Evolutionary conservation across 1,140 invertebrate species (phyloP), one percentile per base, ranked within the genome.

Genomic region (Yoshiicerus persimilis): DNA sequence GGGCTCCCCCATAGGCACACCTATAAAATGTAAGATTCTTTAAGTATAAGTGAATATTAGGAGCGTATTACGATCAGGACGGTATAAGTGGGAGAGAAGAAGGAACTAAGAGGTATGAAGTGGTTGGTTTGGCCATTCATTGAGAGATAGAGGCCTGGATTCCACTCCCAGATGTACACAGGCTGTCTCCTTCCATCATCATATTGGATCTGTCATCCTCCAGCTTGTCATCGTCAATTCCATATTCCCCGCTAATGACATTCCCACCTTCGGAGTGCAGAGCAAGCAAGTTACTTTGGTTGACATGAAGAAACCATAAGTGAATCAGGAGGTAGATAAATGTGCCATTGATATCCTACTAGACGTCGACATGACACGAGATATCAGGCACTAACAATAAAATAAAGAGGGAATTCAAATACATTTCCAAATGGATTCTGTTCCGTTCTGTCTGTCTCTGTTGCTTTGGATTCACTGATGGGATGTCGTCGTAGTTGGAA

Each of bases 181-280:
- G 16, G 36, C 27, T 70, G 64, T 56, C 84, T 32, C 16, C 36
- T 77, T 56, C 83, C 39, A 85, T 88, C 87, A 86, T 88, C 70
- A 86, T 86, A 88, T 86, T 83, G 70, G 27, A 88, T 88, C 88
- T 88, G 88, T 88, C 88, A 88, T 86, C 66, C 70, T 75, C 36
- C 34, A 80, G 32, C 86, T 87, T 87, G 66, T 87, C 70, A 87
- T 80, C 64, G 36, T 77, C 66, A 38, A 32, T 41, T 23, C n/a
- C 30, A n/a, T 30, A 34, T 36, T 47, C 39, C 5, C 38, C 23
- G 30, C 86, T 80, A 77, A 70, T 87, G 64, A 56, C 77, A 77
- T 77, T 87, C 64, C 25, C 64, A 87, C 86, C 39, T 56, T 77
- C 32, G n/a, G 27, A 30, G 23, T 27, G 64, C 36, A 80, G 25